Evolutionary conservation across 2,888 invertebrate genomes (phyloP).

Genomic region (Ochlodes sylvanus): DNA sequence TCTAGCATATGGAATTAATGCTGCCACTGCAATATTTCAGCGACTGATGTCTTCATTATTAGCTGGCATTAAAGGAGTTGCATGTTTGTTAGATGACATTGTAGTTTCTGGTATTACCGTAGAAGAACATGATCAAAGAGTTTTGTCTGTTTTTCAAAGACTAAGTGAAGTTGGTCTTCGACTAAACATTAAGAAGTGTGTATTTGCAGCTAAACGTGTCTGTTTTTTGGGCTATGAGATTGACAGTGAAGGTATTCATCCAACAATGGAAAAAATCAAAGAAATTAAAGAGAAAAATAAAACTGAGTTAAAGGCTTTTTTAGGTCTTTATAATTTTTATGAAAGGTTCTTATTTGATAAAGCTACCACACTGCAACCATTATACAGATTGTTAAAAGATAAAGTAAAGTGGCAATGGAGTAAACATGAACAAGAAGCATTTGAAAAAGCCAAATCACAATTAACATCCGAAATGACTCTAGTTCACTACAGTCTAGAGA

Average conservation of each 20-base stretch:
- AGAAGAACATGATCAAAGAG: slow-evolving; percentile 32
- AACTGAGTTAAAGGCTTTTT: slow-evolving; percentile 15
- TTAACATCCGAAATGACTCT: slow-evolving; percentile 21
- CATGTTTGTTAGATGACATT: too few relatives aligned
- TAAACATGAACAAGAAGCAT: too few relatives aligned
- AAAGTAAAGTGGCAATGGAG: too few relatives aligned
- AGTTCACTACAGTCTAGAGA: slow-evolving; percentile 13
- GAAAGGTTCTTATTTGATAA: slow-evolving; percentile 19
- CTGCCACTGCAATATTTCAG: too few relatives aligned
- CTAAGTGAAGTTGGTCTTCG: slow-evolving; percentile 21
- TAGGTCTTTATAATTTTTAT: slow-evolving; percentile 25
- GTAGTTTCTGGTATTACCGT: slow-evolving; percentile 24
- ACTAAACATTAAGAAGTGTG: slow-evolving; percentile 20
- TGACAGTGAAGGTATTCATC: slow-evolving; percentile 17
- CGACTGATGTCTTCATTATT: too few relatives aligned
- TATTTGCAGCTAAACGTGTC: slow-evolving; percentile 8
- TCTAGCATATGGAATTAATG: too few relatives aligned
- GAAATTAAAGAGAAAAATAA: slow-evolving; percentile 19
- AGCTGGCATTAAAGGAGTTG: too few relatives aligned
- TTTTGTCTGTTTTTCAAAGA: slow-evolving; percentile 31
- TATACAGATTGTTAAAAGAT: too few relatives aligned
- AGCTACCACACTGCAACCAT: too few relatives aligned
- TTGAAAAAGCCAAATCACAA: slow-evolving; percentile 9
- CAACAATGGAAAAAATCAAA: slow-evolving; percentile 12
- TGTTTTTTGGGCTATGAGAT: slow-evolving; percentile 19